Percentiles rank a stretch among this genome's conserved stretches.
These are phyloP conservation scores for Muscicapa striata DNA, from an alignment of 2,797 vertebrate species.

Conservation along the genomic window DNA sequence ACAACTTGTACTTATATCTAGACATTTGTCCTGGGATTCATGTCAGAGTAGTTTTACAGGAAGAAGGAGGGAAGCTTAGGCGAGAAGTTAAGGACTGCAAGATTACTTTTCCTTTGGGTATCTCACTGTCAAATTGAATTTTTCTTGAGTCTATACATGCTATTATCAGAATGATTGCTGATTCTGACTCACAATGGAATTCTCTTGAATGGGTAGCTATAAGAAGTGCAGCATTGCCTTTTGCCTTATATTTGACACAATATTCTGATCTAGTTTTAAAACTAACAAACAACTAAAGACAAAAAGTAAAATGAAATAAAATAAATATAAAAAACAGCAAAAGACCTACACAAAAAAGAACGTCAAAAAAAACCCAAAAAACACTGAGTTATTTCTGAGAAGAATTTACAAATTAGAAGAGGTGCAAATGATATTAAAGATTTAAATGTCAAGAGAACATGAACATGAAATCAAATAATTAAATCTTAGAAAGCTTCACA, in stretches of 20 bases:
- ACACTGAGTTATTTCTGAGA: background rate
- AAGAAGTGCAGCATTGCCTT: background rate
- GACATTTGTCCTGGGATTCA: constrained; percentile 6
- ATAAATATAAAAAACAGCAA: too few species aligned
- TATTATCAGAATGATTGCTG: background rate
- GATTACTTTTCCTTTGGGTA: background rate
- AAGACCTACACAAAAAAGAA: background rate
- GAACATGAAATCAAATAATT: background rate
- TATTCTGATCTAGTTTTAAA: background rate
- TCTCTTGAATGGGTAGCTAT: background rate
- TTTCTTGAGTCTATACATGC: background rate
- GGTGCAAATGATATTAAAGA: background rate
- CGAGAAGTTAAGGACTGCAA: constrained; percentile 7
- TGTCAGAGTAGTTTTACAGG: constrained; percentile 30
- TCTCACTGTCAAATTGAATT: constrained; percentile 1
- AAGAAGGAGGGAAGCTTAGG: background rate
- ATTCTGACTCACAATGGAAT: background rate
- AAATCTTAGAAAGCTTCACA: background rate
- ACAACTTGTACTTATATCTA: constrained; percentile 29
- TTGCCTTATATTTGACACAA: background rate
- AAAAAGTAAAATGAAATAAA: background rate
- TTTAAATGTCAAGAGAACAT: background rate
- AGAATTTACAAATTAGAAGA: background rate
- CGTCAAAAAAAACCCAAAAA: background rate
- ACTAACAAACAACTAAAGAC: background rate